Base-by-base conservation (phyloP, 2,113 vertebrate genomes). In the Oostethus manadensis region DNA sequence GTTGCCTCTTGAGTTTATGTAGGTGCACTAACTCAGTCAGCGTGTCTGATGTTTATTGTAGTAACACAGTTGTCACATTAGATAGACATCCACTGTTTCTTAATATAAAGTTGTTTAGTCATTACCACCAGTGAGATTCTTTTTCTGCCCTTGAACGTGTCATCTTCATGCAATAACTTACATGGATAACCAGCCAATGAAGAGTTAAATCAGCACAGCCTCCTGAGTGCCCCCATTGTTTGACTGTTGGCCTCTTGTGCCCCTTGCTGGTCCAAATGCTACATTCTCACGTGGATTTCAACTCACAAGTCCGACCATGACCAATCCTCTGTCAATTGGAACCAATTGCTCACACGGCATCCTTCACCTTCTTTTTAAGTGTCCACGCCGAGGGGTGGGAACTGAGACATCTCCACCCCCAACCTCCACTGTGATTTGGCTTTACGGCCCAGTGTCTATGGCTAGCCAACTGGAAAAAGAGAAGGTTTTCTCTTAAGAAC, bases 201-300 rank as follows among this genome's bases (percentile, higher is more conserved):
- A 81, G 81, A 75, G 82, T 85, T 85, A 86, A 87, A 80, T 61
- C 65, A 62, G 49, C 59, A 43, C 80, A 63, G 73, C 73, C 77
- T 79, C 82, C 79, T 81, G 83, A 83, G 82, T 84, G 79, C 73
- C 69, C 72, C 79, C 76, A 85, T 90, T 85, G 86, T 89, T 76
- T 77, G 68, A 42, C 59, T 55, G 51, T 73, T 84, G 77, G 81
- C 84, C 83, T 82, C 80, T 78, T 82, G 64, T 79, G 76, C 78
- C 82, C 83, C 82, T 86, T 50, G 76, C 83, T 82, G 83, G 78
- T 81, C 77, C 70, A 77, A 81, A 68, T 68, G 80, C 76, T 70
- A 75, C 77, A 84, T 90, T 90, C 89, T 90, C 88, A 88, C 86
- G 84, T 84, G 87, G 88, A 89, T 90, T 90, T 90, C 75, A 74